Evolutionary conservation across 2,888 invertebrate species (phyloP), one percentile per base, ranked within the genome.

Genomic region (Xanthostigma xanthostigma): DNA sequence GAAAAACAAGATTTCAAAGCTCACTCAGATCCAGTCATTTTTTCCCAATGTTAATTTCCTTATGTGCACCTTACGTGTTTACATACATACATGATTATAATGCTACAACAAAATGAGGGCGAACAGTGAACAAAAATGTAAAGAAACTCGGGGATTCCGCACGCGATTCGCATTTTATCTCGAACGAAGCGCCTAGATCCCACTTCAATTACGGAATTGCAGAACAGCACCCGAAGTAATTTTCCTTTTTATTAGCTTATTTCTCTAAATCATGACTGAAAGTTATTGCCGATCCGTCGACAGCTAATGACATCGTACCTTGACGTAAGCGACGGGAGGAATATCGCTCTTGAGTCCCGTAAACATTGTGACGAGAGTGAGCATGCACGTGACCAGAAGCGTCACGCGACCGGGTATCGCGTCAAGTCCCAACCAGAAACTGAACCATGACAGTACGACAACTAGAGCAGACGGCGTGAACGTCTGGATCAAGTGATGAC

Each of bases 281-380:
- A 13, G 17, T 34, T 9, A 5, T n/a, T 8, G 27, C 9, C 13
- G n/a, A 38, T 9, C 1, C 6, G 9, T 14, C 38, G 33, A 9
- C 27, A 13, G 38, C 38, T 12, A 13, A 5, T 38, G 8, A 5
- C 13, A 12, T 53, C 35, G 45, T 67, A 86, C 89, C 75, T 88
- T 89, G 4, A 89, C 82, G 65, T 89, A 89, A 45, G 88, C 88
- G 9, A 89, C 88, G 37, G 88, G 87, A 35, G 88, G 89, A 58
- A 89, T 84, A 64, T 87, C 85, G 46, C 84, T 83, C 59, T 85
- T 72, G 11, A 87, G 64, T 0, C 87, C 86, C 6, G 87, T 86
- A 59, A 89, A 89, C 85, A 88, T 87, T 14, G 88, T 89, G 42
- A 88, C 86, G 40, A 89, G 67, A 0, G 88, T 87, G 57, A 89